Evolutionary conservation across 53 echinoderm and acorn worm species (phyloP).

Genomic region (Luidia sarsii): DNA sequence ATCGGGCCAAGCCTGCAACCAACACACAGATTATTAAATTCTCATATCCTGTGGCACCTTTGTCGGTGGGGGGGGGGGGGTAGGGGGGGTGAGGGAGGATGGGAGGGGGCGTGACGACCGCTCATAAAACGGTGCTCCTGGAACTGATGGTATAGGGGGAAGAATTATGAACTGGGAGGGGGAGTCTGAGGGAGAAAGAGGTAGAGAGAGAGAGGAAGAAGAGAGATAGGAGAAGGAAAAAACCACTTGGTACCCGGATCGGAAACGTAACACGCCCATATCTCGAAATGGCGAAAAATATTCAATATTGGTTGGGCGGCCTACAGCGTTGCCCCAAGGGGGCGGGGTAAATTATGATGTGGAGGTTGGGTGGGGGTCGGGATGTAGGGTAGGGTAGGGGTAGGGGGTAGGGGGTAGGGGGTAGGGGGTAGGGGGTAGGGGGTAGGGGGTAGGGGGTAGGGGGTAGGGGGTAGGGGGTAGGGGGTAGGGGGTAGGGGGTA

Average conservation of each 20-base stretch:
- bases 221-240: too few species aligned
- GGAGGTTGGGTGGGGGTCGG: too few species aligned
- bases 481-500: too few species aligned
- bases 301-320: constrained; percentile 30
- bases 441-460: too few species aligned
- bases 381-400: too few species aligned
- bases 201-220: neutral
- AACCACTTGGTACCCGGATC: too few species aligned
- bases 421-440: too few species aligned
- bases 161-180: neutral
- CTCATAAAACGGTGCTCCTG: constrained; percentile 16
- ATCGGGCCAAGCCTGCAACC: constrained; percentile 9
- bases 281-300: constrained; percentile 29
- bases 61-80: too few species aligned
- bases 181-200: neutral
- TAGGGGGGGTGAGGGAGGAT: too few species aligned
- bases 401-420: too few species aligned
- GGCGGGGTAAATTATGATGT: constrained; percentile 17
- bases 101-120: too few species aligned
- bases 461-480: too few species aligned
- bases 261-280: neutral
- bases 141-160: neutral
- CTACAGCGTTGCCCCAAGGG: neutral
- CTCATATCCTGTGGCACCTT: constrained; percentile 11
- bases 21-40: constrained; percentile 29